phyloP scores from a whole-genome alignment of 2,113 vertebrate genomes.

The Pterocles burchelli region DNA sequence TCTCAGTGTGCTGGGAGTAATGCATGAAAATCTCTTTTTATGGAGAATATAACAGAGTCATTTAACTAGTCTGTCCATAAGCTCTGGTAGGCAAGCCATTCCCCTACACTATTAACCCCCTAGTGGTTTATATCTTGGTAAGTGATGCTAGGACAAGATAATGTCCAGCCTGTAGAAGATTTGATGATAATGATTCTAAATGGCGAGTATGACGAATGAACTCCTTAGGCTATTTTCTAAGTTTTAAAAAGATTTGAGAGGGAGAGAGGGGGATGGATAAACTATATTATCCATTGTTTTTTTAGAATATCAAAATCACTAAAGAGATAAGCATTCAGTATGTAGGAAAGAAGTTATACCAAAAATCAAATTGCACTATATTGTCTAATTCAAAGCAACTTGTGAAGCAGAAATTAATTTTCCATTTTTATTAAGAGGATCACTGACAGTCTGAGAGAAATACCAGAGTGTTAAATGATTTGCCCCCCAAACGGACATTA shows the following conservation, averaged over 20 bases:
- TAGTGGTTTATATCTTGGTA: slow-evolving; percentile 42
- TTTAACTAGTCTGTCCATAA: slow-evolving; percentile 33
- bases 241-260: neutral
- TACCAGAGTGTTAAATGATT: neutral
- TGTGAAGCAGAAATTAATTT: slow-evolving; percentile 29
- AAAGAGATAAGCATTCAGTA: neutral
- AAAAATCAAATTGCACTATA: neutral
- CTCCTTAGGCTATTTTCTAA: slow-evolving; percentile 33
- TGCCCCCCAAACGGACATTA: neutral
- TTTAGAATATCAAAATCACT: neutral
- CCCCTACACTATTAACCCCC: slow-evolving; percentile 44
- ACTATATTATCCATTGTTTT: neutral
- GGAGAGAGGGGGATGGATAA: neutral
- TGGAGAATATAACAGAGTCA: neutral
- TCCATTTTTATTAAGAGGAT: neutral
- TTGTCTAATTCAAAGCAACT: slow-evolving; percentile 23
- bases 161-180: slow-evolving; percentile 52
- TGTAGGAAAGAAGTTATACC: neutral
- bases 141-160: slow-evolving; percentile 50
- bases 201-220: neutral
- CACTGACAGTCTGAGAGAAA: neutral
- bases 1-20: slow-evolving; percentile 20
- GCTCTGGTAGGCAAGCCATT: neutral
- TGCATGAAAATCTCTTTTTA: slow-evolving; percentile 50
- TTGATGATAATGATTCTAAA: slow-evolving; percentile 32